Base-by-base conservation (phyloP, 2,888 invertebrate genomes). In the Tricholauxania praeusta region DNA sequence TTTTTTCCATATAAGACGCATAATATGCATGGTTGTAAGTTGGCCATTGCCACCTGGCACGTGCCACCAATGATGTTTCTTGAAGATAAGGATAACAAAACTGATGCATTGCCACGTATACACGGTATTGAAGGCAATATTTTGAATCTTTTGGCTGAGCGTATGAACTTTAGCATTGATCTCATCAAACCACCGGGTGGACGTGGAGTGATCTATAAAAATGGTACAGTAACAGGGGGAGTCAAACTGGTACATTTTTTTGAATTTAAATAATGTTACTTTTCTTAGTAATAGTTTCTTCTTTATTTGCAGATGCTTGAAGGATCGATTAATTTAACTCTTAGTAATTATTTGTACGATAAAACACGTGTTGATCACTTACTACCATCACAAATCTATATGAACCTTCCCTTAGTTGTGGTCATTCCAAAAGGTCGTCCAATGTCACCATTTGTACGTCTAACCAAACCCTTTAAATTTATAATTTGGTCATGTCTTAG, bases 81-180 rank as follows among this genome's bases (percentile, higher is more conserved):
- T 5, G 72, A 82, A 0, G 17, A 73, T 2, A 39, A 39, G 7
- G 39, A 39, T 10, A 39, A 10, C 39, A 39, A 39, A 10, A 10
- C 10, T 39, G 39, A 39, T 39, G 39, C 39, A 74, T 71, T 48
- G 57, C 62, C 0, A 12, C 7, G 39, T 39, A 39, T 39, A 39
- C 69, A 79, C 69, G 87, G 87, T n/a, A 84, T 84, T 17, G 87
- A 87, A 72, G 87, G 86, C 5, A 72, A 78, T 70, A 72, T 87
- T 0, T 74, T 84, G 7, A 75, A 73, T 0, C 14, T 82, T 47
- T 52, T 87, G 10, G 79, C 83, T 0, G 75, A 79, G 53, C 78
- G 79, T 51, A 82, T 87, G 82, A 87, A 87, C 74, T 87, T 87
- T 47, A 75, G 74, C 5, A 65, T 84, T 10, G 72, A 67, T 22